phyloP scores from a whole-genome alignment of 1,140 invertebrate genomes.

The Tribolium castaneum region DNA sequence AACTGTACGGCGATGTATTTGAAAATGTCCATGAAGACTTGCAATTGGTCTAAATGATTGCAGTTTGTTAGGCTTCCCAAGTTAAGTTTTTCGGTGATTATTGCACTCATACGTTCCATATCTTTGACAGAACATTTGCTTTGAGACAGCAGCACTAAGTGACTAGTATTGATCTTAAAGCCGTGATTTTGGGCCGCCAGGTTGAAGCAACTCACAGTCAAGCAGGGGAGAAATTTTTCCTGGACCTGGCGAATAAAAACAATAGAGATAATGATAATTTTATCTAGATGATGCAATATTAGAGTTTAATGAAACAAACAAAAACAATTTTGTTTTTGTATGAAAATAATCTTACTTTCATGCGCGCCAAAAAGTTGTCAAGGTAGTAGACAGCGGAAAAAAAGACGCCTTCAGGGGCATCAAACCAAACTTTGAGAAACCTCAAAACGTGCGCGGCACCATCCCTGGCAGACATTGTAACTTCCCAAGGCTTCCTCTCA shows the following conservation, averaged over 20 bases:
- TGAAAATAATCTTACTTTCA: slow-evolving; percentile 45
- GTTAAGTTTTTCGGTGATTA: slow-evolving; percentile 27
- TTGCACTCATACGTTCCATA: slow-evolving; percentile 35
- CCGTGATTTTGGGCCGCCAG: background rate
- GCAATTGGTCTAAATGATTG: background rate
- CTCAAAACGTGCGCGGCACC: slow-evolving; percentile 49
- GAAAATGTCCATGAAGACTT: slow-evolving; percentile 35
- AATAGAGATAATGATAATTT: slow-evolving; percentile 3
- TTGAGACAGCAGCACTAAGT: slow-evolving; percentile 14
- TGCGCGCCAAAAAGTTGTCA: slow-evolving; percentile 52
- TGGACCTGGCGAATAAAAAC: slow-evolving; percentile 15
- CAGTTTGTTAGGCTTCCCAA: background rate
- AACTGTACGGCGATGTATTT: slow-evolving; percentile 11
- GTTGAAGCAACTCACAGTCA: slow-evolving; percentile 30
- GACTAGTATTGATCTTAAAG: slow-evolving; percentile 27
- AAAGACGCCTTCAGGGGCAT: slow-evolving; percentile 50
- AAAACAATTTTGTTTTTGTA: background rate
- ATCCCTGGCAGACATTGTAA: slow-evolving; percentile 49
- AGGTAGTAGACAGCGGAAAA: slow-evolving; percentile 51
- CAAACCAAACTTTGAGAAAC: slow-evolving; percentile 53
- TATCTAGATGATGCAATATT: background rate
- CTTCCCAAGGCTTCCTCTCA: slow-evolving; percentile 51
- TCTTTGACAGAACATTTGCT: slow-evolving; percentile 39
- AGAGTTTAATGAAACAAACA: background rate
- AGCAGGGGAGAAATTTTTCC: slow-evolving; percentile 28